phyloP scores from a whole-genome alignment of 2,113 vertebrate species.

The Calidris pugnax region DNA sequence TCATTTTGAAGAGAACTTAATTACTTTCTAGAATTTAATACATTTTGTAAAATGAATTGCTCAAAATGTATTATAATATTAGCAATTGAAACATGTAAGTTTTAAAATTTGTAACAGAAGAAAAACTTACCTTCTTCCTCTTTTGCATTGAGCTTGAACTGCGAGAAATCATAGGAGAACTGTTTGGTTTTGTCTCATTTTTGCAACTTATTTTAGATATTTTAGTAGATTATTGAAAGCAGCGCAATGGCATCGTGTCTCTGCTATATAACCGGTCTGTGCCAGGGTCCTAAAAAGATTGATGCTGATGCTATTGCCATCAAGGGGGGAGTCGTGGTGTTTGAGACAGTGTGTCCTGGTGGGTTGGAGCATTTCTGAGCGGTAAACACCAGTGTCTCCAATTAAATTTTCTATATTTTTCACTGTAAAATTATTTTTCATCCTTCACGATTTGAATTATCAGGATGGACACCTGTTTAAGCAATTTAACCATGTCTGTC shows the following conservation, averaged over 20 bases:
- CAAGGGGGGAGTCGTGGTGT: not conserved
- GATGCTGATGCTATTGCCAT: not conserved
- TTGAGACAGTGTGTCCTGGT: not conserved
- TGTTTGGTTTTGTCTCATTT: not conserved
- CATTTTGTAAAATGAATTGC: not conserved
- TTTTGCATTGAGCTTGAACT: not conserved
- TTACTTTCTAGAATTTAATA: not conserved
- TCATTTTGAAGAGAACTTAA: not conserved
- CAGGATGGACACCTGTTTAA: not conserved
- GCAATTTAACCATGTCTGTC: not conserved
- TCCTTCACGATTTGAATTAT: not conserved
- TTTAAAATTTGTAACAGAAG: not conserved
- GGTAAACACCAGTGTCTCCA: not conserved
- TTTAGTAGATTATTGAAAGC: not conserved
- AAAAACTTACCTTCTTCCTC: not conserved
- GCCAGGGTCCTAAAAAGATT: not conserved
- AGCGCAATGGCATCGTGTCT: not conserved
- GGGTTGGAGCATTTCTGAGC: not conserved
- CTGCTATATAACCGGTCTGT: not conserved
- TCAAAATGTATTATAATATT: not conserved
- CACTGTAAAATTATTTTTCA: not conserved
- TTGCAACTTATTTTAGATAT: not conserved
- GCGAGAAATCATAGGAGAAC: not conserved
- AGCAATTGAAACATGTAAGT: not conserved
- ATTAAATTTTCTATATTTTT: not conserved